Conservation (phyloP, 2,888 invertebrate species). For the Sicus ferrugineus region DNA sequence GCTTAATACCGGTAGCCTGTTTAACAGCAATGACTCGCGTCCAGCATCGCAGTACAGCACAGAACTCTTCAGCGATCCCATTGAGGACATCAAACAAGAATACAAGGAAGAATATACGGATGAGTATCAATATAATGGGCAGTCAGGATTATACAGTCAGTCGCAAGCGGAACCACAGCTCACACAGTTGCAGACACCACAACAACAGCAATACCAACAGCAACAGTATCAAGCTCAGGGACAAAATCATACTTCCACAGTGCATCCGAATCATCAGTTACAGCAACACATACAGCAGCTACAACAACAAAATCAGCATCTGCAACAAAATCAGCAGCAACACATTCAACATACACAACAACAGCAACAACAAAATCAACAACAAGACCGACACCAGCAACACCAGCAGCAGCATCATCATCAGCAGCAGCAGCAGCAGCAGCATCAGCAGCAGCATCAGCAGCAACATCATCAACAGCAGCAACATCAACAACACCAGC, state of each 20-base stretch:
- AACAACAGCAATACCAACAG: slow-evolving; percentile 18
- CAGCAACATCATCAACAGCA: no score
- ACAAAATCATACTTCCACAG: neutral
- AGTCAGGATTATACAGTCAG: slow-evolving; percentile 6
- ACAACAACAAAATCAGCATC: slow-evolving; percentile 33
- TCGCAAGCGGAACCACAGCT: slow-evolving; percentile 46
- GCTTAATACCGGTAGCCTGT: neutral
- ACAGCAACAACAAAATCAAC: slow-evolving; percentile 34
- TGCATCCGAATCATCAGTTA: slow-evolving; percentile 18
- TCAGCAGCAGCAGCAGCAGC: slow-evolving; percentile 7
- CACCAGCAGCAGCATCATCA: slow-evolving; percentile 29
- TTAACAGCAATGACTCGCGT: slow-evolving; percentile 38
- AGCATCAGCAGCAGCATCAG: no score
- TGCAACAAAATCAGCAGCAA: slow-evolving; percentile 23
- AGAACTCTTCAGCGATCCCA: slow-evolving; percentile 55
- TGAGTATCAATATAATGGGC: no score
- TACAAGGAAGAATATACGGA: slow-evolving; percentile 42
- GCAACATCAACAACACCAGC: no score
- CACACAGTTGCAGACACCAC: slow-evolving; percentile 30
- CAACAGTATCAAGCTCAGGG: slow-evolving; percentile 12
- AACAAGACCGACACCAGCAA: slow-evolving; percentile 27
- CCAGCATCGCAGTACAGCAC: slow-evolving; percentile 47
- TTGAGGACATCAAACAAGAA: slow-evolving; percentile 49
- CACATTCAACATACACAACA: slow-evolving; percentile 22
- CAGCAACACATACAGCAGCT: slow-evolving; percentile 32